These are phyloP conservation scores for Lagopus leucura DNA, from an alignment of 2,113 vertebrate genomes.

Conservation along the genomic window DNA sequence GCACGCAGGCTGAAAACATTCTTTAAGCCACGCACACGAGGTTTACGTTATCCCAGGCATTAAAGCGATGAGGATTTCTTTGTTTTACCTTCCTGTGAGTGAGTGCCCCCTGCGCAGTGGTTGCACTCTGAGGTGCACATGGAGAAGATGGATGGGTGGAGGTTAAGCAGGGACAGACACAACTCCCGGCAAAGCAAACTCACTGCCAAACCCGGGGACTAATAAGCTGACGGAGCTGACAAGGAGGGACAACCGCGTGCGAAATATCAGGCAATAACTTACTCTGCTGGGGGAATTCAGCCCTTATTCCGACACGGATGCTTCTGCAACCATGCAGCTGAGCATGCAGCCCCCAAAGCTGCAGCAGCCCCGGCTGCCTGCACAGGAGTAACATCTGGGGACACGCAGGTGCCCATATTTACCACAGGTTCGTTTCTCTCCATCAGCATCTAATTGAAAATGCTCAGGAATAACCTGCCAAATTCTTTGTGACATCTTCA, in stretches of 20 bases:
- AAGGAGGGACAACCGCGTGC: fast-evolving
- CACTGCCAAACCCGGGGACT: fast-evolving
- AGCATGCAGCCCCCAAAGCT: neutral
- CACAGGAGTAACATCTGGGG: neutral
- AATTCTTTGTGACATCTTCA: fast-evolving
- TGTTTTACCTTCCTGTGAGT: neutral
- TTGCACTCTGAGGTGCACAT: neutral
- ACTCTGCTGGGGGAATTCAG: fast-evolving
- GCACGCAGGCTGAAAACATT: neutral
- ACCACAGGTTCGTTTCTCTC: fast-evolving
- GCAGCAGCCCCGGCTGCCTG: neutral
- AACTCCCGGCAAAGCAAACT: fast-evolving
- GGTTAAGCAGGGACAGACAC: fast-evolving
- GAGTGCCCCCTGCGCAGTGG: fast-evolving
- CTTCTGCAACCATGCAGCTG: fast-evolving
- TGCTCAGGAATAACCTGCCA: fast-evolving
- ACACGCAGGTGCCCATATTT: fast-evolving
- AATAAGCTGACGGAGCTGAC: fast-evolving
- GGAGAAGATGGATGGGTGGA: fast-evolving
- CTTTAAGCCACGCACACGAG: neutral
- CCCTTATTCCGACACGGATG: fast-evolving
- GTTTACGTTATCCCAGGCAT: neutral
- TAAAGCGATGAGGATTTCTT: neutral
- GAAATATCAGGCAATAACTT: fast-evolving
- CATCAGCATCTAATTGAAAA: fast-evolving